Conservation (phyloP, 1,140 invertebrate genomes). For the Neoseiulus cucumeris region DNA sequence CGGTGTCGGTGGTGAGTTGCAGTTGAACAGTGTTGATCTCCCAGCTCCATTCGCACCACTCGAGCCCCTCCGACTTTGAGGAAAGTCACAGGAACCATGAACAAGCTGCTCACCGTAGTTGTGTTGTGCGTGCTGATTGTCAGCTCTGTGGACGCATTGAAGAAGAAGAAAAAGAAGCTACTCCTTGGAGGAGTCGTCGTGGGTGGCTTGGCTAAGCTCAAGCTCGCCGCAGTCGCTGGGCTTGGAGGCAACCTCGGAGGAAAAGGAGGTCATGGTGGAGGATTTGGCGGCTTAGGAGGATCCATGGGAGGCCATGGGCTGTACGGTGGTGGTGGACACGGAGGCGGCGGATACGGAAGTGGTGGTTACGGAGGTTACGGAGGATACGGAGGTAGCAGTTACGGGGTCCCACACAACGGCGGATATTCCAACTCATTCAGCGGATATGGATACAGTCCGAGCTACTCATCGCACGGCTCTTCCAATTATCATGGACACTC, state of each 20-base stretch:
- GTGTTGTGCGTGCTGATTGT: not conserved
- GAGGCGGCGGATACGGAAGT: not conserved
- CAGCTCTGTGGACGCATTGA: not conserved
- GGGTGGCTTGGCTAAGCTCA: not conserved
- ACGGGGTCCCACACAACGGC: not conserved
- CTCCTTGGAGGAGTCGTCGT: not conserved
- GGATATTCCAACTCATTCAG: not conserved
- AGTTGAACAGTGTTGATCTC: too few relatives aligned
- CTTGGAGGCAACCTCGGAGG: not conserved
- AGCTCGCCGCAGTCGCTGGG: not conserved
- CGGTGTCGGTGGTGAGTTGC: not conserved
- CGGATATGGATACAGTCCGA: not conserved
- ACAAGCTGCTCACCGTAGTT: not conserved
- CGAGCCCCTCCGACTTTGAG: not conserved
- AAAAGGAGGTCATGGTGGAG: not conserved
- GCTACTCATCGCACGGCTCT: not conserved
- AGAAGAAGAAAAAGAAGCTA: conserved; percentile 10
- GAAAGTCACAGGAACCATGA: not conserved
- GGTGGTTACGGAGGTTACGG: not conserved
- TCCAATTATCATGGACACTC: not conserved
- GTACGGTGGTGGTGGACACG: not conserved
- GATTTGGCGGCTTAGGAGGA: not conserved
- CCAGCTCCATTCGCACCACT: too few relatives aligned
- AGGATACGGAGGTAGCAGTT: not conserved
- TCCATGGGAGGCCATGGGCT: not conserved